Percentiles rank a stretch among this genome's conserved stretches.
Conservation (phyloP, 2,113 vertebrate species). For the Paradoxurus hermaphroditus region DNA sequence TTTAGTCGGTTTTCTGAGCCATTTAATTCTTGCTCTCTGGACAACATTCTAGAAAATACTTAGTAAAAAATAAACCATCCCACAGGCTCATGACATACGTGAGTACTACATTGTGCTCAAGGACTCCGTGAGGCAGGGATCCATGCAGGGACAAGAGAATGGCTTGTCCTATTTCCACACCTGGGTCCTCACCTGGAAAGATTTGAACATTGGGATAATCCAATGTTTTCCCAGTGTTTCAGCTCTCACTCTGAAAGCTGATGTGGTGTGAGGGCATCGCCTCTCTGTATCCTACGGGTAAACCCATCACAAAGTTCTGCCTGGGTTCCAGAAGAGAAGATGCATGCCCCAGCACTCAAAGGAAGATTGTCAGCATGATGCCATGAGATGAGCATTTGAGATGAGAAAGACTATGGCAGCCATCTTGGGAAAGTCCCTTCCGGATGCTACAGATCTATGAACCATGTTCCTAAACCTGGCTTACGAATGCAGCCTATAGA, state of each 20-base stretch:
- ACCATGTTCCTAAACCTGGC: neutral
- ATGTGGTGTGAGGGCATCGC: neutral
- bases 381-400: neutral
- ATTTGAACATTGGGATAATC: neutral
- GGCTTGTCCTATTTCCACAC: neutral
- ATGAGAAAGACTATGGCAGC: neutral
- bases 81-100: neutral
- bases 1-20: neutral
- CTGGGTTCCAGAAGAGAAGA: neutral
- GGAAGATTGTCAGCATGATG: fast-evolving
- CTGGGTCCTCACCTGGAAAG: neutral
- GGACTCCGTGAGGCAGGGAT: neutral
- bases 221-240: too few relatives aligned
- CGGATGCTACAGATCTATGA: too few relatives aligned
- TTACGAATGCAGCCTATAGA: neutral
- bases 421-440: neutral
- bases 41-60: neutral
- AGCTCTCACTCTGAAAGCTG: neutral
- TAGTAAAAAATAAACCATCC: neutral
- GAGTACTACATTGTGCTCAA: neutral
- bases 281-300: neutral
- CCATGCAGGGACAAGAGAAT: fast-evolving
- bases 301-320: neutral
- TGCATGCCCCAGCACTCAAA: too few relatives aligned
- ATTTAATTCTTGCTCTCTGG: neutral